These are phyloP conservation scores for Protula sp. DNA, from an alignment of 2,888 invertebrate genomes.

Conservation along the genomic window DNA sequence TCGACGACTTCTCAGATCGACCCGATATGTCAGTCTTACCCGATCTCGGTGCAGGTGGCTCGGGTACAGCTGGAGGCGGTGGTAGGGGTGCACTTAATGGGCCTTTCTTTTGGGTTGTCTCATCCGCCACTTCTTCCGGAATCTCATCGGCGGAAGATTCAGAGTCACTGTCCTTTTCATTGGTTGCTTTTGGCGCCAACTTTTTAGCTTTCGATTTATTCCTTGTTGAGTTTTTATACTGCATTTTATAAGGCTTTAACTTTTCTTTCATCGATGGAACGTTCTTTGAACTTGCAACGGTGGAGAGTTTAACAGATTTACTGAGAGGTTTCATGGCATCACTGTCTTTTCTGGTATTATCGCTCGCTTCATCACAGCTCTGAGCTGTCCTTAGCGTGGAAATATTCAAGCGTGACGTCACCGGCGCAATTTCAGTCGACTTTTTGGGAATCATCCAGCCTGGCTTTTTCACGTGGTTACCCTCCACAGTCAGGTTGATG, in stretches of 20 bases:
- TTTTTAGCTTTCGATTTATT: not conserved
- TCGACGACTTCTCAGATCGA: not conserved
- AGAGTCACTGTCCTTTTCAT: not conserved
- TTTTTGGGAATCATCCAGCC: slow-evolving; percentile 1
- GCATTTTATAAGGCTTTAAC: not conserved
- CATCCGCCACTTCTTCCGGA: not conserved
- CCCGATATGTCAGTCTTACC: not conserved
- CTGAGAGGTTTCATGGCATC: no score
- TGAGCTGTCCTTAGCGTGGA: not conserved
- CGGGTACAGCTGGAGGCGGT: no score
- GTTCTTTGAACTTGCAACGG: not conserved
- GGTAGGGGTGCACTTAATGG: no score
- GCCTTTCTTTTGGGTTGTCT: not conserved
- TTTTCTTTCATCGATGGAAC: not conserved
- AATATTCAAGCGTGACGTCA: not conserved
- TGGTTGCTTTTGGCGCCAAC: not conserved
- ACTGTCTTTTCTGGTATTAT: not conserved
- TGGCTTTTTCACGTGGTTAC: slow-evolving; percentile 16
- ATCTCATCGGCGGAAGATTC: not conserved
- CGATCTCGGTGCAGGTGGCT: no score
- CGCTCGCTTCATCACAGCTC: not conserved
- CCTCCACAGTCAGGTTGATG: slow-evolving; percentile 41
- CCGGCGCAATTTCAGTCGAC: not conserved
- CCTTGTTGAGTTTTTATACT: not conserved
- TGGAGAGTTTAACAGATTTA: not conserved